Evolutionary conservation across 2,113 vertebrate species (phyloP).

Genomic region (Phyllopteryx taeniolatus): DNA sequence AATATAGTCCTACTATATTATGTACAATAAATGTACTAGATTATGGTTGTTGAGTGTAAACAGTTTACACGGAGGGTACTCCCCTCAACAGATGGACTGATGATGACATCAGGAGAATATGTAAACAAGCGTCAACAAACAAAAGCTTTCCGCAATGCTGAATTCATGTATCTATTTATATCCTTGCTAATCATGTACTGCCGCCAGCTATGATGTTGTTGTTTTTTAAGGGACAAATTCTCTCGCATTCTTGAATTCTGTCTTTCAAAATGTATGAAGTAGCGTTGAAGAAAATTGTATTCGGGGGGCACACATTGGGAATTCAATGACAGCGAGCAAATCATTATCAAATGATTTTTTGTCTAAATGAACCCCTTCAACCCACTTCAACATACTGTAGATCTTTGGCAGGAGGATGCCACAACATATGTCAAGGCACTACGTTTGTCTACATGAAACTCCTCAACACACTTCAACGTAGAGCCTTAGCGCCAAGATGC

Average conservation of each 20-base stretch:
- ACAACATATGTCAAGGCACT: neutral
- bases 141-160: neutral
- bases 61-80: neutral
- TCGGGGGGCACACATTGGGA: conserved; percentile 10
- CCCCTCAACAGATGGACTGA: neutral
- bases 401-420: too few species aligned
- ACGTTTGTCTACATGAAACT: neutral
- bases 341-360: too few species aligned
- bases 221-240: conserved; percentile 7
- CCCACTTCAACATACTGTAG: too few species aligned
- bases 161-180: conserved; percentile 6
- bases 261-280: conserved; percentile 45
- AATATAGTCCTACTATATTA: too few species aligned
- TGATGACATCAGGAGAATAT: conserved; percentile 10
- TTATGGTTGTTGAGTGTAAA: neutral
- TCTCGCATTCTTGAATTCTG: conserved; percentile 23
- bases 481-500: neutral
- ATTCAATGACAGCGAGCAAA: neutral
- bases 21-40: too few species aligned
- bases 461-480: too few species aligned
- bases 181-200: neutral
- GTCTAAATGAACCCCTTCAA: too few species aligned
- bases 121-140: conserved; percentile 12
- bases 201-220: conserved; percentile 5
- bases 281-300: conserved; percentile 7